phyloP scores from a whole-genome alignment of 2,113 vertebrate genomes.

The Callospermophilus lateralis region DNA sequence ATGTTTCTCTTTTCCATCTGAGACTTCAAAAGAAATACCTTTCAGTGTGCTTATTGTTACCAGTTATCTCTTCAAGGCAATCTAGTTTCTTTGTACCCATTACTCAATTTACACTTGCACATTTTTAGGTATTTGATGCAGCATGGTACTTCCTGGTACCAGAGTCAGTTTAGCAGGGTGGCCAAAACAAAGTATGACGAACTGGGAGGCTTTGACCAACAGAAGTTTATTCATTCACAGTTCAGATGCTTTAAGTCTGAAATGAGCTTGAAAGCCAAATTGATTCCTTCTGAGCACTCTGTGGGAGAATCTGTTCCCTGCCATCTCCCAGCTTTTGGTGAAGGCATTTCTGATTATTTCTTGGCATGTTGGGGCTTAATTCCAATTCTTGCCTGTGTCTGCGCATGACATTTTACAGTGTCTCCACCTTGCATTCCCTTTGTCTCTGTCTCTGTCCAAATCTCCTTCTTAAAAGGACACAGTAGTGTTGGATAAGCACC shows the following conservation, averaged over 20 bases:
- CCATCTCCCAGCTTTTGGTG: background rate
- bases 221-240: background rate
- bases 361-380: background rate
- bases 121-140: background rate
- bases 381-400: background rate
- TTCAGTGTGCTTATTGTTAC: background rate
- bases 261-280: background rate
- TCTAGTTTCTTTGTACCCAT: background rate
- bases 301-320: background rate
- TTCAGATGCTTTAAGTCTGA: background rate
- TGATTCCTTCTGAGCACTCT: background rate
- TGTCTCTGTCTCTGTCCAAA: background rate
- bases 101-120: background rate
- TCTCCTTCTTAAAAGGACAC: background rate
- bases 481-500: background rate
- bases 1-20: background rate
- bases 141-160: background rate
- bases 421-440: background rate
- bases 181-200: background rate
- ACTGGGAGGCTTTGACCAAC: background rate
- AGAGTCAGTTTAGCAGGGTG: background rate
- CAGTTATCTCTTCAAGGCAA: background rate
- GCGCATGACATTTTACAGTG: background rate
- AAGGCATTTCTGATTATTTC: background rate
- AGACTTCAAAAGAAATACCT: background rate